Evolutionary conservation across 2,888 invertebrate genomes (phyloP).

Genomic region (Podotricha telesiphe): DNA sequence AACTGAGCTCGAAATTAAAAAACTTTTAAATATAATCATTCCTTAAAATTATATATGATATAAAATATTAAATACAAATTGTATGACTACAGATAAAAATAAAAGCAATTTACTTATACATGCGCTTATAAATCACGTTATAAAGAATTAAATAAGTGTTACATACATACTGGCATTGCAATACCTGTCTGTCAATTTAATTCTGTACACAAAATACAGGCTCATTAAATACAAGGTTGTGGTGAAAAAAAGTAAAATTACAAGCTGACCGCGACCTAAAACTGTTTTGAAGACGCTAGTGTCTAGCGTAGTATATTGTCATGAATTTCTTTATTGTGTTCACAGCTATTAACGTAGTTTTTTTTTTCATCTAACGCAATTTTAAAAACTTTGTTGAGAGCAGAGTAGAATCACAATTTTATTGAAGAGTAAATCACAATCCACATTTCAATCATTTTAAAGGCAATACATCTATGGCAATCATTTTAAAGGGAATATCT

Average conservation of each 20-base stretch:
- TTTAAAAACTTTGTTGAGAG: no score
- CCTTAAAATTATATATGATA: no score
- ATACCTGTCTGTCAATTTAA: constrained; percentile 51
- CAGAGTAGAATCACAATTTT: no score
- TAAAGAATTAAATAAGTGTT: constrained; percentile 22
- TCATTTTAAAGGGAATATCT: no score
- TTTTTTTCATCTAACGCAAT: neutral
- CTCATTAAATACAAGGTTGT: constrained; percentile 63
- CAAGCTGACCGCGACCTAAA: constrained; percentile 66
- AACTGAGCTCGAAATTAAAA: no score
- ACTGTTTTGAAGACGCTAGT: constrained; percentile 37
- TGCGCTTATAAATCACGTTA: constrained; percentile 9
- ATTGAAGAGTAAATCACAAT: no score
- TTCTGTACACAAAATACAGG: constrained; percentile 51
- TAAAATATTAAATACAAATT: neutral
- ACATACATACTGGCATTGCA: constrained; percentile 46
- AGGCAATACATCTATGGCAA: no score
- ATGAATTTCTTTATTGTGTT: constrained; percentile 7
- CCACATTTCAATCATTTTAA: no score
- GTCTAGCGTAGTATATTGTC: neutral
- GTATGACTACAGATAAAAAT: constrained; percentile 8
- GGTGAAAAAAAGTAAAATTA: constrained; percentile 61
- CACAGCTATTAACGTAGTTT: neutral
- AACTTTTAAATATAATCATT: no score
- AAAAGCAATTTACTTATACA: neutral